These are phyloP conservation scores for Oxyscelio sp. DNA, from an alignment of 2,888 invertebrate species.

Conservation along the genomic window DNA sequence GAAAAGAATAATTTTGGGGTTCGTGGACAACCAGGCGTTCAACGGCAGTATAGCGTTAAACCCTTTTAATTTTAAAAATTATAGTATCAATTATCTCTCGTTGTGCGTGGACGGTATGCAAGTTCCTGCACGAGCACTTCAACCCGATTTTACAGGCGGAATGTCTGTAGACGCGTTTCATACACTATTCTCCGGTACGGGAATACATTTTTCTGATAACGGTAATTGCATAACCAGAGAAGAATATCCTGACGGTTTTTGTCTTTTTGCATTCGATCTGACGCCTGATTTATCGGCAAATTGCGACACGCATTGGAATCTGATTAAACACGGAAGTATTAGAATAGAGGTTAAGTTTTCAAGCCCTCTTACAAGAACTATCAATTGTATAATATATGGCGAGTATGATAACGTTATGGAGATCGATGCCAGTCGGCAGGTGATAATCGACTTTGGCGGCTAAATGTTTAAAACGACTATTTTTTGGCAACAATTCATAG, in stretches of 20 bases:
- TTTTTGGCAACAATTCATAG: no score
- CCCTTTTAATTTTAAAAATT: slow-evolving; percentile 71
- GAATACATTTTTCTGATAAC: no score
- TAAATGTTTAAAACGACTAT: no score
- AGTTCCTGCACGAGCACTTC: slow-evolving; percentile 66
- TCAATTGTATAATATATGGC: slow-evolving; percentile 74
- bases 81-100: no score
- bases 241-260: no score
- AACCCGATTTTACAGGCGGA: slow-evolving; percentile 66
- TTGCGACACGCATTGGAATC: slow-evolving; percentile 68
- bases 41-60: slow-evolving; percentile 66
- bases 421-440: no score
- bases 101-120: no score
- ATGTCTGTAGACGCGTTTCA: slow-evolving; percentile 76
- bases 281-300: slow-evolving; percentile 79
- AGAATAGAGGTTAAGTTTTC: no score
- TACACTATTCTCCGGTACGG: slow-evolving; percentile 75
- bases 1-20: no score
- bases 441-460: slow-evolving; percentile 76
- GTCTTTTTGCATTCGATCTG: no score
- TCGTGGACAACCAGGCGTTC: slow-evolving; percentile 75
- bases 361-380: neutral
- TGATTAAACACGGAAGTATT: slow-evolving; percentile 73
- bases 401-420: no score
- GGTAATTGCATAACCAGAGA: slow-evolving; percentile 57